Base-by-base conservation (phyloP, 35 echinoderm and acorn worm species). In the Apostichopus californicus region DNA sequence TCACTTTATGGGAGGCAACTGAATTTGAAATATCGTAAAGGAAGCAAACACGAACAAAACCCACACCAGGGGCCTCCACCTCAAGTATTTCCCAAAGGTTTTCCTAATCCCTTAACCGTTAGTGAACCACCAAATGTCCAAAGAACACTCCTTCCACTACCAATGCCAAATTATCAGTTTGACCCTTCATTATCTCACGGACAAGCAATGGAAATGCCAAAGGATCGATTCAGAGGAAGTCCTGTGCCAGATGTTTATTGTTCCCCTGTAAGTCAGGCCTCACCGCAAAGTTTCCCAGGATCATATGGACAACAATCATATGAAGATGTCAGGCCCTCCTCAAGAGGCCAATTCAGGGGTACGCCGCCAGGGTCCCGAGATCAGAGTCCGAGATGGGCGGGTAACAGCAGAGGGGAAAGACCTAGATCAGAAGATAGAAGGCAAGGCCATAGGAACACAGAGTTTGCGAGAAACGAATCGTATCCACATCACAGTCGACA, bases 11-110 rank as follows among this genome's bases (percentile, higher is more conserved):
- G 82, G 18, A 81, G 92, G n/a, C 56, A 56, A 13, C 63, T 98
- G 20, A 78, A 68, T 4, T 73, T 98, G 12, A 94, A 98, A 79
- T 98, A 93, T 79, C 94, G 96, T 6, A 89, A 80, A 9, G 94
- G 94, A 6, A 98, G 96, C 81, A 98, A 94, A 26, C 96, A 98
- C 68, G 54, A 92, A 70, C 70, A 95, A 21, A 26, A 73, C 18
- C 56, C 57, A 77, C 13, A 88, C 15, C 66, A 55, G 11, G 65
- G 56, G 28, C 57, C 79, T 79, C 81, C 90, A 78, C 26, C 56
- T 73, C 56, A 71, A 55, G 61, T 57, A 92, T 94, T 87, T 66
- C 84, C 84, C 1, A 66, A 87, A 87, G 84, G 87, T 9, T 87
- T 87, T 26, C 84, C 84, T 5, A 22, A 20, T 11, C 84, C 46